Conservation (phyloP, 2,888 invertebrate species). For the Andrena minutula region DNA sequence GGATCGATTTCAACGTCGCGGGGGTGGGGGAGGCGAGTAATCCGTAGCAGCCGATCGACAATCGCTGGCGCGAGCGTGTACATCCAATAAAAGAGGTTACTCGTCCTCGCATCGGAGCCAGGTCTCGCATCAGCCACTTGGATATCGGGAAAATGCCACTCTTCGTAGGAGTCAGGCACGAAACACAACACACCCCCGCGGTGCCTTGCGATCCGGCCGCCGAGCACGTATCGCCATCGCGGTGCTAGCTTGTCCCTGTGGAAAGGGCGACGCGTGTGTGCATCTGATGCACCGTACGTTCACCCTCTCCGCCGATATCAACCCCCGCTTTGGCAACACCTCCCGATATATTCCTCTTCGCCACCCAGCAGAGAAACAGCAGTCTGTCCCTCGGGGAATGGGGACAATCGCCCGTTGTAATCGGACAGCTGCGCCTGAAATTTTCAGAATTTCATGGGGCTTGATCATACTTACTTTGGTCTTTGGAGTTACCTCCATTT, state of each 20-base stretch:
- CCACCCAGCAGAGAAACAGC: not conserved
- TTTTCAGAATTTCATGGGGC: not conserved
- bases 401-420: not conserved
- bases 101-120: slow-evolving; percentile 46
- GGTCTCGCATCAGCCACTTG: slow-evolving; percentile 46
- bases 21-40: slow-evolving; percentile 1
- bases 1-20: slow-evolving; percentile 24
- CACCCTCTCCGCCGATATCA: slow-evolving; percentile 36
- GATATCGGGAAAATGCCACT: slow-evolving; percentile 63
- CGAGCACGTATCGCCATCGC: slow-evolving; percentile 59
- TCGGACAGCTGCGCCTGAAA: not conserved
- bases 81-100: slow-evolving; percentile 56
- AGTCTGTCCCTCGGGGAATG: not conserved
- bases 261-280: slow-evolving; percentile 52
- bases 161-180: slow-evolving; percentile 40
- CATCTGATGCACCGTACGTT: slow-evolving; percentile 58
- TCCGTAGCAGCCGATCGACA: slow-evolving; percentile 14
- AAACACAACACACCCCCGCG: slow-evolving; percentile 31
- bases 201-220: slow-evolving; percentile 57
- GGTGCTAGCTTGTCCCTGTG: slow-evolving; percentile 48
- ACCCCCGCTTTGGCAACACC: slow-evolving; percentile 24
- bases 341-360: slow-evolving; percentile 18
- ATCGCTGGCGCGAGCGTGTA: slow-evolving; percentile 27
- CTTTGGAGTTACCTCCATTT: too few species aligned
- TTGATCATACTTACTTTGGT: not conserved